Percentiles rank a stretch among this genome's conserved stretches.
These are phyloP conservation scores for Anisognathus igniventris DNA, from an alignment of 2,797 vertebrate genomes.

Conservation along the genomic window DNA sequence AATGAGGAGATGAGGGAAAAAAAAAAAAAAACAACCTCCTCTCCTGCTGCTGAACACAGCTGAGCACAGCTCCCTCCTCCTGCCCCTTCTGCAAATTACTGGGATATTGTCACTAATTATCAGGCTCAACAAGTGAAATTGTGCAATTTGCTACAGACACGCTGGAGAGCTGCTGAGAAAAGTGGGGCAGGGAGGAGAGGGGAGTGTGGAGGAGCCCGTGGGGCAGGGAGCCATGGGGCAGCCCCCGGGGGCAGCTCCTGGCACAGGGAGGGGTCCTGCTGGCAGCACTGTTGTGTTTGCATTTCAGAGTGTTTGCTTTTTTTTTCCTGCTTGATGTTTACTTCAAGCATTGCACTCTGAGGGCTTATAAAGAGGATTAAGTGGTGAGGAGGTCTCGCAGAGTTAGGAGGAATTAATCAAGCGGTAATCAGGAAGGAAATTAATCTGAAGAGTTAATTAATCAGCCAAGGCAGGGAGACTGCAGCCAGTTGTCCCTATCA, in stretches of 20 bases:
- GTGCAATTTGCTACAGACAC: constrained; percentile 68
- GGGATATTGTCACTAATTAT: constrained; percentile 81
- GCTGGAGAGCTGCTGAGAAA: neutral
- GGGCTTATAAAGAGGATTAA: constrained; percentile 64
- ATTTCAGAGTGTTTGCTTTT: neutral
- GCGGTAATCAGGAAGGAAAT: constrained; percentile 64
- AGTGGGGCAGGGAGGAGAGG: neutral
- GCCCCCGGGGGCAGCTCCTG: neutral
- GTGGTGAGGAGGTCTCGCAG: constrained; percentile 18
- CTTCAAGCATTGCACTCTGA: constrained; percentile 46
- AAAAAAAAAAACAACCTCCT: neutral
- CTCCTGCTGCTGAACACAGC: neutral
- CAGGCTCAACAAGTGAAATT: constrained; percentile 75
- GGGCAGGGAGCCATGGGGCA: neutral
- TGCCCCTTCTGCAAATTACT: constrained; percentile 71
- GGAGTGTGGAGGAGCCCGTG: neutral
- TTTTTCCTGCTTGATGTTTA: neutral
- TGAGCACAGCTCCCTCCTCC: neutral
- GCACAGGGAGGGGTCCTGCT: neutral
- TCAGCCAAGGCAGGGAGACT: constrained; percentile 34
- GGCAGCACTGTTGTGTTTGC: neutral
- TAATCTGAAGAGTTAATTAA: constrained; percentile 55
- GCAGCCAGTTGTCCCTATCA: constrained; percentile 42
- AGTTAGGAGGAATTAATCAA: constrained; percentile 56
- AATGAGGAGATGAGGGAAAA: neutral